phyloP scores from a whole-genome alignment of 2,888 invertebrate species.

The Agriotes lineatus region DNA sequence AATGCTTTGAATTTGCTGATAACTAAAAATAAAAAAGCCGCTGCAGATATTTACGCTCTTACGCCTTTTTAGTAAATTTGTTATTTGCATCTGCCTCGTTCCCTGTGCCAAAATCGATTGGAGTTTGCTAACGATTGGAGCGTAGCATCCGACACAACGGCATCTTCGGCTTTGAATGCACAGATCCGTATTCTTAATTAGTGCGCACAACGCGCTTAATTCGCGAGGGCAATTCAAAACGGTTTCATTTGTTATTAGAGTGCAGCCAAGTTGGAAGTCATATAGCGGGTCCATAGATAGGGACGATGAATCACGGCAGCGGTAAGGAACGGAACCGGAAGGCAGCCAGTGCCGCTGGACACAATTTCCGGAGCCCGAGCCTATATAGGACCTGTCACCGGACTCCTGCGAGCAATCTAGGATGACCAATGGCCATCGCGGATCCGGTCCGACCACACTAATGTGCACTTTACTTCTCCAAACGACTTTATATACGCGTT shows the following conservation, averaged over 20 bases:
- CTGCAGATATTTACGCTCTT: not conserved
- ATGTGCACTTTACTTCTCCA: constrained; percentile 51
- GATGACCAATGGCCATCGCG: constrained; percentile 65
- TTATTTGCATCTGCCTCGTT: not conserved
- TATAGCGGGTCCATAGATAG: constrained; percentile 41
- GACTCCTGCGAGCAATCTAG: constrained; percentile 63
- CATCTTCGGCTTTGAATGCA: no score
- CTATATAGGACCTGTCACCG: constrained; percentile 63
- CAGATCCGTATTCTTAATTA: constrained; percentile 11
- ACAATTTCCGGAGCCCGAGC: constrained; percentile 65
- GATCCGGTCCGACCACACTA: constrained; percentile 59
- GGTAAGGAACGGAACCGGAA: constrained; percentile 65
- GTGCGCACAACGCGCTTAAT: constrained; percentile 16
- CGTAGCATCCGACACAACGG: no score
- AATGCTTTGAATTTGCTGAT: constrained; percentile 28
- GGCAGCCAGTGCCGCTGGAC: constrained; percentile 64
- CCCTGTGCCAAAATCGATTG: not conserved
- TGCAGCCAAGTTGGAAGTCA: constrained; percentile 42
- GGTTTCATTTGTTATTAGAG: constrained; percentile 37
- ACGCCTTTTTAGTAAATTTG: no score
- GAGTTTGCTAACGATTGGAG: no score
- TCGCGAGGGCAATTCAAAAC: not conserved
- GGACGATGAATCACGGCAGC: constrained; percentile 46
- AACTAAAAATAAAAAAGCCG: constrained; percentile 11
- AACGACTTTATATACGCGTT: constrained; percentile 45